These are phyloP conservation scores for Anguilla japonica DNA, from an alignment of 2,113 vertebrate species.

Conservation along the genomic window DNA sequence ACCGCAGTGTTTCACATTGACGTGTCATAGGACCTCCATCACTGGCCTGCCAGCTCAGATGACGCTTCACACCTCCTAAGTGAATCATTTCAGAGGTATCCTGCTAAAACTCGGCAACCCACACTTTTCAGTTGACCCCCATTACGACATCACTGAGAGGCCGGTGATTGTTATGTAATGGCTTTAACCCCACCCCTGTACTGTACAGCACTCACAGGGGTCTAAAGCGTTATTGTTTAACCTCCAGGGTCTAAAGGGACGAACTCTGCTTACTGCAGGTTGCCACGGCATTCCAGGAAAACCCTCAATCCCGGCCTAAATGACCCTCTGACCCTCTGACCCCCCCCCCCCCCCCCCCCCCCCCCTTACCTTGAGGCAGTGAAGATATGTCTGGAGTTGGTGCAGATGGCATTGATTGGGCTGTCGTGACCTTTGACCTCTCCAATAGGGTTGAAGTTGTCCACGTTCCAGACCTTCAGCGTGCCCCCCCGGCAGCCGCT, in stretches of 20 bases:
- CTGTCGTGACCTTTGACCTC: conserved; percentile 94
- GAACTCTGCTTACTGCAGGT: not conserved
- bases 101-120: not conserved
- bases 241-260: too few relatives aligned
- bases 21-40: not conserved
- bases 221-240: too few relatives aligned
- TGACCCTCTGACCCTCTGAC: not conserved
- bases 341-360: not conserved
- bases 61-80: too few relatives aligned
- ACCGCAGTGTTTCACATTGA: not conserved
- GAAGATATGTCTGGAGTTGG: conserved; percentile 92
- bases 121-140: not conserved
- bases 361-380: conserved; percentile 87
- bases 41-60: not conserved
- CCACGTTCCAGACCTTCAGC: conserved; percentile 96
- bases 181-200: too few relatives aligned
- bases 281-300: not conserved
- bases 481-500: conserved; percentile 88
- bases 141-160: not conserved
- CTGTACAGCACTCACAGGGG: not conserved
- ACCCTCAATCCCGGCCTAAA: too few relatives aligned
- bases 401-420: conserved; percentile 94
- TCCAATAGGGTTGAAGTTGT: conserved; percentile 89
- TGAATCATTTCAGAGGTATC: too few relatives aligned
- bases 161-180: too few relatives aligned